phyloP scores from a whole-genome alignment of 2,888 invertebrate genomes.

The Agrotis clavis region DNA sequence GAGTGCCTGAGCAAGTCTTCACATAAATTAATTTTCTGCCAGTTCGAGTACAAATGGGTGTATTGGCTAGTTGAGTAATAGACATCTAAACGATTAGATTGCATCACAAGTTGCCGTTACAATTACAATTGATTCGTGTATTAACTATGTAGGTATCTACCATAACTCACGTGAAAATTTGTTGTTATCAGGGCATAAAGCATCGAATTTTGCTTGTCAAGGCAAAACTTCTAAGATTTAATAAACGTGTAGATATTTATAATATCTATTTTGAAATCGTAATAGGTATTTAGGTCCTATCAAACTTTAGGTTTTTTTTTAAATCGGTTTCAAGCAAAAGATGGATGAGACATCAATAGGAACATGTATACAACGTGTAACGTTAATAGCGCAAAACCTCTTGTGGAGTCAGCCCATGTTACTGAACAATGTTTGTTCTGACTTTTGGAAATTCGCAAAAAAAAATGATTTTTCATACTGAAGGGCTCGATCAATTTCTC shows the following conservation, averaged over 20 bases:
- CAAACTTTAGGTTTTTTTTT: constrained; percentile 4
- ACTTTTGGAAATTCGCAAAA: too few species aligned
- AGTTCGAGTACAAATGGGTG: constrained; percentile 6
- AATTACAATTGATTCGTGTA: constrained; percentile 61
- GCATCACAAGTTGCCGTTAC: constrained; percentile 53
- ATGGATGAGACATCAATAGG: too few species aligned
- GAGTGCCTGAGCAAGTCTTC: background rate
- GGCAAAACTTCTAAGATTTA: constrained; percentile 2
- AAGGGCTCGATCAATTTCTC: too few species aligned
- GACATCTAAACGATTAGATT: constrained; percentile 54
- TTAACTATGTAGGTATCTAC: constrained; percentile 14
- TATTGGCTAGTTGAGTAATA: constrained; percentile 32
- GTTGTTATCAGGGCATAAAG: constrained; percentile 31
- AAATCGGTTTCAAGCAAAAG: too few species aligned
- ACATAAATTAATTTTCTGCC: background rate
- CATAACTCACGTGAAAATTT: constrained; percentile 14
- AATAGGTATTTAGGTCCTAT: background rate
- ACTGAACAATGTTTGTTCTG: too few species aligned
- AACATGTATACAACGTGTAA: too few species aligned
- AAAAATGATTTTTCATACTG: too few species aligned
- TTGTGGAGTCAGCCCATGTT: too few species aligned
- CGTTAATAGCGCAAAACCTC: too few species aligned
- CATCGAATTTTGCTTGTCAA: constrained; percentile 14
- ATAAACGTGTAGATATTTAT: background rate
- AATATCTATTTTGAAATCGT: background rate